A percentile compares a stretch with the other conserved stretches of the same genome.
phyloP scores from a whole-genome alignment of 37 sponge, comb jelly and placozoan genomes.

The Haliclona indistincta region DNA sequence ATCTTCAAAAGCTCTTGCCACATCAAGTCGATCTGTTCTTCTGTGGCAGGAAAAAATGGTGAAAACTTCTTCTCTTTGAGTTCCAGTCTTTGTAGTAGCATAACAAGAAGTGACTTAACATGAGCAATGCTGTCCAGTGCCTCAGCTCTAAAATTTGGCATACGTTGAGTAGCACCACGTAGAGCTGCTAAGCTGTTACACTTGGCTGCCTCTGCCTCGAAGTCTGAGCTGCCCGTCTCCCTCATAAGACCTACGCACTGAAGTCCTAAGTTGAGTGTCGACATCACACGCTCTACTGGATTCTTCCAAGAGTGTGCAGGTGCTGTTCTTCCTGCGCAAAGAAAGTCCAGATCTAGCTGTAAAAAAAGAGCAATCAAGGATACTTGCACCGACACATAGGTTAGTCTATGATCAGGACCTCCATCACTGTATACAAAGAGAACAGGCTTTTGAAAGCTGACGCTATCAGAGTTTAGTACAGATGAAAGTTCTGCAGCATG shows the following conservation, averaged over 20 bases:
- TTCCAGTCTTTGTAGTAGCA: neutral
- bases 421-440: slow-evolving; percentile 55
- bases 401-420: slow-evolving; percentile 58
- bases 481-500: slow-evolving; percentile 39
- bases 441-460: slow-evolving; percentile 8
- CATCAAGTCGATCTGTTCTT: neutral
- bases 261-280: slow-evolving; percentile 6
- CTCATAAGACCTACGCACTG: slow-evolving; percentile 14
- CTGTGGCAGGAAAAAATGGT: slow-evolving; percentile 3
- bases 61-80: slow-evolving; percentile 2
- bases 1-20: neutral
- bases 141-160: no score
- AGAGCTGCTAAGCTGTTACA: neutral
- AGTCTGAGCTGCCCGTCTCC: neutral
- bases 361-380: slow-evolving; percentile 1
- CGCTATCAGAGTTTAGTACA: neutral
- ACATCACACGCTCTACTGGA: slow-evolving; percentile 40
- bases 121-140: slow-evolving; percentile 5
- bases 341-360: neutral
- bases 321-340: slow-evolving; percentile 3
- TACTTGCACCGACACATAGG: slow-evolving; percentile 10
- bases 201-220: slow-evolving; percentile 11
- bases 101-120: slow-evolving; percentile 7
- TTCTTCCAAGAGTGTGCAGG: slow-evolving; percentile 11
- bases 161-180: no score